Evolutionary conservation across 2,797 vertebrate genomes (phyloP).

Genomic region (Nothura maculosa): DNA sequence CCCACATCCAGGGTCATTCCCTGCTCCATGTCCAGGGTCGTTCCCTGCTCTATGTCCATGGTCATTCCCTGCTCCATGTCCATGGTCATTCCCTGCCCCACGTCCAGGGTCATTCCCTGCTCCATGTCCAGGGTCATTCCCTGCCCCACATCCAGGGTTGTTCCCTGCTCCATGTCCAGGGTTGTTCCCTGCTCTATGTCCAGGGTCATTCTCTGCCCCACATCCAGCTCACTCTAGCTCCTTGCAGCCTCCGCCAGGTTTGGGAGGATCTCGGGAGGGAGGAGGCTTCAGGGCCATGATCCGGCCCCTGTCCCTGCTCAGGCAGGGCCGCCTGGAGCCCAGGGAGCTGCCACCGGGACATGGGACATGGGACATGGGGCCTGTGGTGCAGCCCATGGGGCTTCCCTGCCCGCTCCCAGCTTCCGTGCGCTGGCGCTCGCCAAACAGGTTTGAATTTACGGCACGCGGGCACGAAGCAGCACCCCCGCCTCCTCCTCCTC

Average conservation of each 20-base stretch:
- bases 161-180: not conserved
- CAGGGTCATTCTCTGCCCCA: no score
- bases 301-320: no score
- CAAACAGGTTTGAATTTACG: conserved; percentile 61
- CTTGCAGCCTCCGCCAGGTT: rapidly evolving
- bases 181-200: not conserved
- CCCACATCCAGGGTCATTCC: not conserved
- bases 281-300: no score
- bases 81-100: no score
- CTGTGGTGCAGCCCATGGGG: no score
- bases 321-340: no score
- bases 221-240: rapidly evolving
- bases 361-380: no score
- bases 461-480: not conserved
- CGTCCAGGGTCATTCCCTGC: not conserved
- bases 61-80: not conserved
- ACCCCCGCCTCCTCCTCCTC: conserved; percentile 24
- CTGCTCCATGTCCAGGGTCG: rapidly evolving
- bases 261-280: not conserved
- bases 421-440: not conserved
- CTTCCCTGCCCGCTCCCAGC: not conserved
- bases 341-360: no score
- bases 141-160: no score
- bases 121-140: no score
- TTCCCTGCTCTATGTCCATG: no score